Conservation (phyloP, 1,140 invertebrate species). For the Leguminivora glycinivorella region DNA sequence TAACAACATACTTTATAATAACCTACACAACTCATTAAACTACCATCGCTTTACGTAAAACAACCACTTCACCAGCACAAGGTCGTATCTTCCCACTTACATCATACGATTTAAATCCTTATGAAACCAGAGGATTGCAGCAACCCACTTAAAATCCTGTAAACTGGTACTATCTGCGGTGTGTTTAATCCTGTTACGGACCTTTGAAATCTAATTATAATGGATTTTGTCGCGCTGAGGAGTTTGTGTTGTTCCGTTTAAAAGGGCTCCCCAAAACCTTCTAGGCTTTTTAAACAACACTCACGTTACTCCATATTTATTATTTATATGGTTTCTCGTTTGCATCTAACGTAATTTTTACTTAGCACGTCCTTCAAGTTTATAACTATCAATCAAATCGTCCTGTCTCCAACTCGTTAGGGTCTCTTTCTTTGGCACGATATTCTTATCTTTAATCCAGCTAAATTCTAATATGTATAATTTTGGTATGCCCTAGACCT, state of each 20-base stretch:
- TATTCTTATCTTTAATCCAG: too few species aligned
- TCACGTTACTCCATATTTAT: too few species aligned
- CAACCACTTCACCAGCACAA: neutral
- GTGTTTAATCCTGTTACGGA: conserved; percentile 10
- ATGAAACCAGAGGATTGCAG: neutral
- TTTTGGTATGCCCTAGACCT: too few species aligned
- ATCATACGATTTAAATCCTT: neutral
- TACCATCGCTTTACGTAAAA: neutral
- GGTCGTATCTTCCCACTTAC: neutral
- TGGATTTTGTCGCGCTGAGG: conserved; percentile 21
- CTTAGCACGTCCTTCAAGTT: too few species aligned
- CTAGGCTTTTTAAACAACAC: too few species aligned
- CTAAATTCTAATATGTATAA: too few species aligned
- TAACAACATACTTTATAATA: neutral
- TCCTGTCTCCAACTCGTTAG: too few species aligned
- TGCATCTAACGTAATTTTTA: too few species aligned
- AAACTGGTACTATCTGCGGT: conserved; percentile 18
- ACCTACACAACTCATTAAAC: neutral
- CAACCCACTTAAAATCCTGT: conserved; percentile 10
- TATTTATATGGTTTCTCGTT: too few species aligned
- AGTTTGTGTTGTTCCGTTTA: conserved; percentile 8
- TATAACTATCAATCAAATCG: too few species aligned
- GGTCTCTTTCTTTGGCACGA: too few species aligned
- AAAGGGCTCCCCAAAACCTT: neutral
- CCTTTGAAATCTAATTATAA: conserved; percentile 28